phyloP scores from a whole-genome alignment of 2,888 invertebrate species.

The Temnothorax rugatulus region DNA sequence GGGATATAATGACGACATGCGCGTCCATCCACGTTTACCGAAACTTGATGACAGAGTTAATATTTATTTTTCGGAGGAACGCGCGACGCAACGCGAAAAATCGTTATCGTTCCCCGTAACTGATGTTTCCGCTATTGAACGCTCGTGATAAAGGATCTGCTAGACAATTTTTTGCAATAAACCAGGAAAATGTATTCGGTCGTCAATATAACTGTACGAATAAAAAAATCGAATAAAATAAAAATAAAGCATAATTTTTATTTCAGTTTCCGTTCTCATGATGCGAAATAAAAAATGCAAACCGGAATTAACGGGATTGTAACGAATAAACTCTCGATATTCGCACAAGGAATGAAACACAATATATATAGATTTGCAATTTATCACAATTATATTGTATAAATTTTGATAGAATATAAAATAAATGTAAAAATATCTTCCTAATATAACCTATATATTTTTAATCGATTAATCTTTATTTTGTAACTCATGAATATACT shows the following conservation, averaged over 20 bases:
- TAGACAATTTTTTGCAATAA: conserved; percentile 13
- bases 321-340: conserved; percentile 13
- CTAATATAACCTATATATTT: neutral
- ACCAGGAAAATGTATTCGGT: neutral
- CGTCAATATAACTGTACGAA: neutral
- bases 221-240: neutral
- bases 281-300: conserved; percentile 24
- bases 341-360: neutral
- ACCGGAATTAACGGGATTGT: neutral
- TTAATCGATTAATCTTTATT: conserved; percentile 22
- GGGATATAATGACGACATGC: conserved; percentile 26
- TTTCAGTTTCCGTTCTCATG: neutral
- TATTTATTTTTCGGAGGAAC: conserved; percentile 47
- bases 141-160: neutral
- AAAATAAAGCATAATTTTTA: neutral
- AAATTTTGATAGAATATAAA: neutral
- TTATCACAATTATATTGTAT: conserved; percentile 14
- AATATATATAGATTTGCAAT: neutral
- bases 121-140: conserved; percentile 31
- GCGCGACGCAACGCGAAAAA: conserved; percentile 16
- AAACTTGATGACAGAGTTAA: conserved; percentile 43
- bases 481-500: neutral
- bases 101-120: conserved; percentile 6
- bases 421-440: neutral
- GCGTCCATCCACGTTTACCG: conserved; percentile 17